Evolutionary conservation across 1,140 invertebrate genomes (phyloP).

Genomic region (Drosophila ogumai): DNA sequence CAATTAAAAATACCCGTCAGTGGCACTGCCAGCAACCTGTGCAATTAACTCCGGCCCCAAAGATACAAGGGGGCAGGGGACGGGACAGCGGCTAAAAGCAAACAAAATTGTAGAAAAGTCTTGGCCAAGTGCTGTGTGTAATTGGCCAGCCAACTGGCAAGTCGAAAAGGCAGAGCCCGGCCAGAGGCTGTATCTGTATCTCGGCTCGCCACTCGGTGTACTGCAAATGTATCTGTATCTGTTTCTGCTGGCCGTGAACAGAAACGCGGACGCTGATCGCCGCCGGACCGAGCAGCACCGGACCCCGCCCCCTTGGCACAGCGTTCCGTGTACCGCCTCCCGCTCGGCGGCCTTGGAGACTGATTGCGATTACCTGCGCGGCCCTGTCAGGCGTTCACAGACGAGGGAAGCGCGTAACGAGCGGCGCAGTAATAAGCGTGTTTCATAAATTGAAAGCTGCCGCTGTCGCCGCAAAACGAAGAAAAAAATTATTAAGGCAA

Average conservation of each 20-base stretch:
- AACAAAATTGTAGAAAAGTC: constrained; percentile 73
- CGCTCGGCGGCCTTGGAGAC: constrained; percentile 62
- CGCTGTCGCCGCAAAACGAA: constrained; percentile 19
- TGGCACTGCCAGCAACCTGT: constrained; percentile 67
- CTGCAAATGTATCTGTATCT: constrained; percentile 30
- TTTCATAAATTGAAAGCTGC: constrained; percentile 82
- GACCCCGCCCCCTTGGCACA: constrained; percentile 10
- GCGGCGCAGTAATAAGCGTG: constrained; percentile 71
- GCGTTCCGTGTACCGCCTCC: constrained; percentile 15
- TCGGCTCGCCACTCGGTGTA: constrained; percentile 1
- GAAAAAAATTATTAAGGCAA: constrained; percentile 67
- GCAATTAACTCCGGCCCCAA: constrained; percentile 63
- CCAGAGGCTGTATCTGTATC: constrained; percentile 6
- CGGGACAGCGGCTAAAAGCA: constrained; percentile 34
- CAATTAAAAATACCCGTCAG: constrained; percentile 70
- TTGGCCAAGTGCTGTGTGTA: constrained; percentile 73
- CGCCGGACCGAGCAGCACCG: constrained; percentile 16
- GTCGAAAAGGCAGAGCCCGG: constrained; percentile 6
- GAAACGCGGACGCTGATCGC: constrained; percentile 46
- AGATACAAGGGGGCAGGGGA: constrained; percentile 7
- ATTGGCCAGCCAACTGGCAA: constrained; percentile 56
- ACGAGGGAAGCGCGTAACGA: constrained; percentile 57
- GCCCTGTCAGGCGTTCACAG: constrained; percentile 55
- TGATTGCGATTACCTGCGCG: constrained; percentile 65
- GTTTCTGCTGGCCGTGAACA: constrained; percentile 48